phyloP scores from a whole-genome alignment of 2,797 vertebrate genomes.

The Podargus strigoides region DNA sequence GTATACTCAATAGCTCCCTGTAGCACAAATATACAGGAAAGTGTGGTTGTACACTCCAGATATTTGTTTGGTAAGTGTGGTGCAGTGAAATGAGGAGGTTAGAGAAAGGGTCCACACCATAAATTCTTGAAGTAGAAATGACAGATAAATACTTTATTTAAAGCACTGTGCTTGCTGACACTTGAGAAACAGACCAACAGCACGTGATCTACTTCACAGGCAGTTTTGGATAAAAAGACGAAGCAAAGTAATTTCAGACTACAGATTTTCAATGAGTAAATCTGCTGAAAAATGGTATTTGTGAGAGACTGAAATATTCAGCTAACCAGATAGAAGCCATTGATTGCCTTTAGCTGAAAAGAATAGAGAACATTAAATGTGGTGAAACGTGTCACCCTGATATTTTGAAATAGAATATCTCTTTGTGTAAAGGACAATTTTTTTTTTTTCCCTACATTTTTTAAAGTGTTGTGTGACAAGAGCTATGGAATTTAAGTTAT shows the following conservation, averaged over 20 bases:
- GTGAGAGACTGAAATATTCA: constrained; percentile 3
- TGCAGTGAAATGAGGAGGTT: not conserved
- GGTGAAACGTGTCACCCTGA: not conserved
- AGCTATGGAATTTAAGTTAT: not conserved
- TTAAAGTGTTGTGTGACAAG: not conserved
- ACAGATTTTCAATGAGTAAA: constrained; percentile 2
- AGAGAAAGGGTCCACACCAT: not conserved
- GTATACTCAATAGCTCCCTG: not conserved
- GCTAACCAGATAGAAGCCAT: not conserved
- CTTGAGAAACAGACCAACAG: not conserved
- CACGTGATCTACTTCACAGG: not conserved
- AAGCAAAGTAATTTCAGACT: constrained; percentile 13
- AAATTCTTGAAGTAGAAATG: not conserved
- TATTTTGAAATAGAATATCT: not conserved
- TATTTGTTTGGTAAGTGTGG: not conserved
- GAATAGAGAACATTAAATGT: not conserved
- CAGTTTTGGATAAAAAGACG: not conserved
- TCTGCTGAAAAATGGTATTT: constrained; percentile 7
- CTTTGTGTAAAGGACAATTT: not conserved
- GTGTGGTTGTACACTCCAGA: not conserved
- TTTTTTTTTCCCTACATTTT: not conserved
- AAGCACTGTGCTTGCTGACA: not conserved
- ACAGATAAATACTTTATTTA: constrained; percentile 20
- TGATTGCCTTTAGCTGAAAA: not conserved
- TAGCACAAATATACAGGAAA: not conserved